Base-by-base conservation (phyloP, 2,113 vertebrate species). In the Pseudopipra pipra region DNA sequence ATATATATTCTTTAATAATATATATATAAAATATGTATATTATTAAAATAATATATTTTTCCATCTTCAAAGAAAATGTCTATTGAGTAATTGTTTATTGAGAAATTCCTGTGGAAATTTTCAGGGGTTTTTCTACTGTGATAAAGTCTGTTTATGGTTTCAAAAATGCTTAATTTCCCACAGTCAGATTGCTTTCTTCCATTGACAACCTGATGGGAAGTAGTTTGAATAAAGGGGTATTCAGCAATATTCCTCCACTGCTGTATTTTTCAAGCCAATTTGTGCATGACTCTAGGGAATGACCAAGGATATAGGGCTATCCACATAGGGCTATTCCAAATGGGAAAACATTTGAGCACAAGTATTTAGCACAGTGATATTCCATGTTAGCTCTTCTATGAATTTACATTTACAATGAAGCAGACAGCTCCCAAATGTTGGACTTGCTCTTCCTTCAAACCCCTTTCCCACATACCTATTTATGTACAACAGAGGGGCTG, bases 121-220 rank as follows among this genome's bases (percentile, higher is more conserved):
- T 90, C 90, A 95, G 95, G 86, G 93, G 52, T 41, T 95, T 92
- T 94, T 93, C 90, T 84, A 55, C 41, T 61, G 56, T 11, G 3
- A 75, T 51, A 82, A 87, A 93, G 84, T 94, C 70, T 92, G 49
- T 35, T 58, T 30, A 4, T 62, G 56, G 52, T 23, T 85, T 89
- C 70, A 87, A 77, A 54, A 92, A 49, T 51, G 18, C 70, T 87
- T 76, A 14, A 90, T 92, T 96, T 97, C 88, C 65, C 90, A 90
- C 66, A 90, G 84, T 70, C 31, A 68, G 44, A 87, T 83, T 95
- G 44, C 86, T 85, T 85, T 81, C 77, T 75, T 66, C 70, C 49
- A 66, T 43, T 65, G 46, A 93, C 94, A 89, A 87, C 75, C 54
- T 3, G 2, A 73, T 55, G 88, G 58, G 76, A 94, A 93, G 17